phyloP scores from a whole-genome alignment of 2,888 invertebrate species.

The Mystacides longicornis region DNA sequence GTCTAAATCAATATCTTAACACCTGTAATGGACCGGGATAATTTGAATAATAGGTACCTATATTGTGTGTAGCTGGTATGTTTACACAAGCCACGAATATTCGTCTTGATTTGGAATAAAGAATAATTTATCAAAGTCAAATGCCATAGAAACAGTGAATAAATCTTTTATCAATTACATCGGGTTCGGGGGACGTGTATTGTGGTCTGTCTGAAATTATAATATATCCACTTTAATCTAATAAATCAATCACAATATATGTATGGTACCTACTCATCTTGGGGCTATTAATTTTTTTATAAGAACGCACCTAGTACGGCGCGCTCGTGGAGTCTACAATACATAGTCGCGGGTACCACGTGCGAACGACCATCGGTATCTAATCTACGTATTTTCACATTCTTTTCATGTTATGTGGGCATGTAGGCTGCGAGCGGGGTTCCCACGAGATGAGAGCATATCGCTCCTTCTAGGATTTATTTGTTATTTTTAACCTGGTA shows the following conservation, averaged over 20 bases:
- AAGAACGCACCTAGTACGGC: no score
- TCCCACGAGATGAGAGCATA: no score
- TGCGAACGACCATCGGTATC: no score
- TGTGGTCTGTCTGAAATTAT: constrained; percentile 10
- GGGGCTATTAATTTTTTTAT: constrained; percentile 14
- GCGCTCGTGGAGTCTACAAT: not conserved
- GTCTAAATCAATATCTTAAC: no score
- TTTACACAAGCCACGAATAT: constrained; percentile 2
- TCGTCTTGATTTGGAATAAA: constrained; percentile 14
- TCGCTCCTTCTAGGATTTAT: no score
- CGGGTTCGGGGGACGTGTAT: constrained; percentile 6
- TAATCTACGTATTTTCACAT: no score
- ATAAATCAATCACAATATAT: constrained; percentile 20
- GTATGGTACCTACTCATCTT: constrained; percentile 10
- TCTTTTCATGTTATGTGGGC: no score
- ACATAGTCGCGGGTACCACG: not conserved
- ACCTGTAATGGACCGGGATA: no score
- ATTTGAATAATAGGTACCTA: no score
- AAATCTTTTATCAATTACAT: constrained; percentile 21
- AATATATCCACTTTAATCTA: constrained; percentile 16
- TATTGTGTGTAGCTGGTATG: no score
- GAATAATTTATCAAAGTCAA: constrained; percentile 15
- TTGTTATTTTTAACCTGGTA: no score
- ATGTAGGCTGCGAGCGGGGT: no score
- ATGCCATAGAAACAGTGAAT: constrained; percentile 2